phyloP scores from a whole-genome alignment of 2,888 invertebrate species.

The Nomada fabriciana region DNA sequence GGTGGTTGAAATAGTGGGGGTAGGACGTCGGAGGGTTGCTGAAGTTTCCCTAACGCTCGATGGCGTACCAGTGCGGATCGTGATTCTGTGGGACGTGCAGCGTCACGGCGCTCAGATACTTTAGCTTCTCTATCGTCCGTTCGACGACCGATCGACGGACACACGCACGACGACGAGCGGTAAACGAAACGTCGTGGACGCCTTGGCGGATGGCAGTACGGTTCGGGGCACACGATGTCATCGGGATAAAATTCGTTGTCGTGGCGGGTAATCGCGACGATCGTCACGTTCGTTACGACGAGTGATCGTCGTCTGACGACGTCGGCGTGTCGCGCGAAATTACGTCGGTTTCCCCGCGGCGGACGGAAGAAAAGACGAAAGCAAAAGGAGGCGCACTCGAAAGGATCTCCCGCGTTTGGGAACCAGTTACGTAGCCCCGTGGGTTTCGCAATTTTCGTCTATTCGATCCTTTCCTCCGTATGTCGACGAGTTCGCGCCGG shows the following conservation, averaged over 20 bases:
- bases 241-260: constrained; percentile 19
- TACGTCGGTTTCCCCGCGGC: constrained; percentile 9
- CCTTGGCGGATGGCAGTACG: constrained; percentile 12
- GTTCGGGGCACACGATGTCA: constrained; percentile 16
- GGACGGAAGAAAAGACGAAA: constrained; percentile 35
- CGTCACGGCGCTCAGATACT: constrained; percentile 69
- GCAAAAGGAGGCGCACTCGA: not conserved
- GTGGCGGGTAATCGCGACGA: constrained; percentile 23
- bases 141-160: constrained; percentile 45
- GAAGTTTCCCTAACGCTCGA: constrained; percentile 82
- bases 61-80: constrained; percentile 83
- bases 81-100: constrained; percentile 82
- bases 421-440: constrained; percentile 14
- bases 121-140: constrained; percentile 33
- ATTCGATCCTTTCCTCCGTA: constrained; percentile 31
- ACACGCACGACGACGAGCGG: constrained; percentile 32
- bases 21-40: constrained; percentile 76
- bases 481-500: constrained; percentile 46
- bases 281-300: constrained; percentile 45
- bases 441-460: constrained; percentile 33
- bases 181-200: constrained; percentile 33
- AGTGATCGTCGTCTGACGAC: constrained; percentile 40
- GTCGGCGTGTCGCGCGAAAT: constrained; percentile 56
- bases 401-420: constrained; percentile 42
- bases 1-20: constrained; percentile 59